Conservation (phyloP, 2,113 vertebrate species). For the Erythrocebus patas region DNA sequence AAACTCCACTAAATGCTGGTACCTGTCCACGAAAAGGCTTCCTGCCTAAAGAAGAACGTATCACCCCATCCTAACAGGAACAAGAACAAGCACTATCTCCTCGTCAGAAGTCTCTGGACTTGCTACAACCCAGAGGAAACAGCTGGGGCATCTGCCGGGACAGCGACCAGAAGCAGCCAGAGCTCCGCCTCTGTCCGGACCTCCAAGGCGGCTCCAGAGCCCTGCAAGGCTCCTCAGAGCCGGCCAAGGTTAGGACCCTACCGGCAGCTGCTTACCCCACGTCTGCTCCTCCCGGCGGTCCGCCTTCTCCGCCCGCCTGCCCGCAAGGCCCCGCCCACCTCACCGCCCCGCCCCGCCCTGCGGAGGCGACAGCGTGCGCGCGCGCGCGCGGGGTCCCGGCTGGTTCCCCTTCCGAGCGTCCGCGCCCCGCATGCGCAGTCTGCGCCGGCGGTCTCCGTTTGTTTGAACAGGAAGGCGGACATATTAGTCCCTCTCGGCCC, state of each 20-base stretch:
- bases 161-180: not conserved
- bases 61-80: not conserved
- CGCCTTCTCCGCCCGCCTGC: accelerated
- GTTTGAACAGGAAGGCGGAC: constrained; percentile 81
- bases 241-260: accelerated
- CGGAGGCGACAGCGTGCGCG: not conserved
- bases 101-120: not conserved
- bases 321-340: not conserved
- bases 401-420: constrained; percentile 41
- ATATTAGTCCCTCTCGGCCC: constrained; percentile 72
- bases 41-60: not conserved
- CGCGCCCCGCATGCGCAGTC: constrained; percentile 71
- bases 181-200: not conserved
- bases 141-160: not conserved
- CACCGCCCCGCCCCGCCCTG: not conserved
- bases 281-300: not conserved
- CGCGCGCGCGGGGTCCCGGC: not conserved
- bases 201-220: accelerated
- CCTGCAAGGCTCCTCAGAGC: not conserved
- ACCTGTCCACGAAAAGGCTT: not conserved
- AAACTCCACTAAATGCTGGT: no score
- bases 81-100: not conserved
- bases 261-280: accelerated
- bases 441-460: constrained; percentile 72
- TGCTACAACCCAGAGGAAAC: not conserved